Percentiles rank a stretch among this genome's conserved stretches.
These are phyloP conservation scores for Rhagoletis zephyria DNA, from an alignment of 1,140 invertebrate genomes.

Conservation along the genomic window DNA sequence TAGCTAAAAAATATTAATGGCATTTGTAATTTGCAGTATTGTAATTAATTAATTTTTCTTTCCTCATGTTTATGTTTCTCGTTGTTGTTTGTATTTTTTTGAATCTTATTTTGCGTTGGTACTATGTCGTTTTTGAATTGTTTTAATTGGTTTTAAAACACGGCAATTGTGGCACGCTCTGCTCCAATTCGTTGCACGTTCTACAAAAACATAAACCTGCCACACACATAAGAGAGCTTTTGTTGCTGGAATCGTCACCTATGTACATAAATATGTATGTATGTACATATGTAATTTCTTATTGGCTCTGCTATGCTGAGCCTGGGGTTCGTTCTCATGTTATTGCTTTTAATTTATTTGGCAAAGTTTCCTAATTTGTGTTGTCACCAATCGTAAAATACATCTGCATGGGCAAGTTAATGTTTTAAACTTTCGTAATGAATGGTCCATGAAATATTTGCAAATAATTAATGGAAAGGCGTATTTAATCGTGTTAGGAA, in stretches of 20 bases:
- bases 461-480: conserved; percentile 10
- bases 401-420: conserved; percentile 32
- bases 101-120: neutral
- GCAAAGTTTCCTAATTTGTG: conserved; percentile 49
- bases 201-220: neutral
- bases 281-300: neutral
- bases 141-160: conserved; percentile 52
- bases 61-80: conserved; percentile 32
- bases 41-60: conserved; percentile 53
- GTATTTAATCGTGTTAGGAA: conserved; percentile 4
- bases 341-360: conserved; percentile 46
- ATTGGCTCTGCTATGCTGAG: neutral
- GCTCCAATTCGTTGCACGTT: conserved; percentile 40
- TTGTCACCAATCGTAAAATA: conserved; percentile 49
- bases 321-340: neutral
- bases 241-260: neutral
- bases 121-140: conserved; percentile 31
- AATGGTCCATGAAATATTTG: conserved; percentile 29
- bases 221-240: neutral
- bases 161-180: conserved; percentile 38
- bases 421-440: conserved; percentile 37
- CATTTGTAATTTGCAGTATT: conserved; percentile 52
- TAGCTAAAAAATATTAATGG: conserved; percentile 50
- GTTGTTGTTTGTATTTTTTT: neutral
- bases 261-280: no score